Evolutionary conservation across 2,113 vertebrate genomes (phyloP).

Genomic region (Myotis lucifugus): DNA sequence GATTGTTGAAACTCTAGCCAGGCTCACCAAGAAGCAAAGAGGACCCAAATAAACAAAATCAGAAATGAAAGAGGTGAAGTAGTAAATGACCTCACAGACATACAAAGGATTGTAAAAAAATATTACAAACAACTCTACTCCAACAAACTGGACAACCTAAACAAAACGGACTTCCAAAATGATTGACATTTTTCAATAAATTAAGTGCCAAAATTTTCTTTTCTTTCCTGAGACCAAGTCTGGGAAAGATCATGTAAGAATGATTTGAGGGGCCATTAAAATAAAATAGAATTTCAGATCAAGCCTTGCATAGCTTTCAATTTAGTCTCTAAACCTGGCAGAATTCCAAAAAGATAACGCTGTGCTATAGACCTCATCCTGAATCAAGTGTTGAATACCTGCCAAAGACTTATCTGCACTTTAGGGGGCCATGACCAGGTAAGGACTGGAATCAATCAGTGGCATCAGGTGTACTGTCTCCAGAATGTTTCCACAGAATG

Average conservation of each 20-base stretch:
- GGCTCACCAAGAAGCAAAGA: no score
- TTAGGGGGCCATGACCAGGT: no score
- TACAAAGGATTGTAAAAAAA: no score
- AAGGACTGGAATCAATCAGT: neutral
- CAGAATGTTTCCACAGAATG: neutral
- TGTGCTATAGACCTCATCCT: neutral
- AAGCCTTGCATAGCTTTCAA: neutral
- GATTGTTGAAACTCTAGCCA: no score
- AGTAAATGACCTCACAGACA: no score
- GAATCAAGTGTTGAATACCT: neutral
- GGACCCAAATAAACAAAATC: no score
- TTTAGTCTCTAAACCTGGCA: neutral
- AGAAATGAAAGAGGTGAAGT: no score
- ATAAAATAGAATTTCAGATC: neutral
- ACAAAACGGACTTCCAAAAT: neutral
- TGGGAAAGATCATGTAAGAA: neutral
- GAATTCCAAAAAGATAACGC: neutral
- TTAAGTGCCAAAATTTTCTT: neutral
- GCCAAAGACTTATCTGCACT: neutral
- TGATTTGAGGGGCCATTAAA: constrained; percentile 20
- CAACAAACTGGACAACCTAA: no score
- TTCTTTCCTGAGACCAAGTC: neutral
- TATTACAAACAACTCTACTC: no score
- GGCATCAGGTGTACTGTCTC: neutral
- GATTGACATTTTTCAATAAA: neutral